Evolutionary conservation across 2,113 vertebrate genomes (phyloP).

Genomic region (Brienomyrus brachyistius): DNA sequence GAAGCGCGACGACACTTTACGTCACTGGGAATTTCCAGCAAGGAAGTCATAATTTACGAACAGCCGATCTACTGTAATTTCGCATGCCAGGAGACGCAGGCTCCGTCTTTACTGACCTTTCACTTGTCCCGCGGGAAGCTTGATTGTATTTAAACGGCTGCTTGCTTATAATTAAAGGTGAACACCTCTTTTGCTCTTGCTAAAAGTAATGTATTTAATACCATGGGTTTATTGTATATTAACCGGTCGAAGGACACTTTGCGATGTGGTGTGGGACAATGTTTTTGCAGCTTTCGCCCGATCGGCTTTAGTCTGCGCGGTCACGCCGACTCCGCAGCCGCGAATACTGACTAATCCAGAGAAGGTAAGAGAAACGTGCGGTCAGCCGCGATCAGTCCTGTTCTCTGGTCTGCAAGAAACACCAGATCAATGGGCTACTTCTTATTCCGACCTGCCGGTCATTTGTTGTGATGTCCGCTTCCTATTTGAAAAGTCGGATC

Average conservation of each 20-base stretch:
- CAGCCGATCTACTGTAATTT: conserved; percentile 14
- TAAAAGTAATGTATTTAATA: neutral
- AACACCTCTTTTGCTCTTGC: neutral
- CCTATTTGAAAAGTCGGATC: conserved; percentile 1
- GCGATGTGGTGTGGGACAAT: neutral
- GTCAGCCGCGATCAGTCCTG: neutral
- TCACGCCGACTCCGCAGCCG: neutral
- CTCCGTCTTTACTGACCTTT: neutral
- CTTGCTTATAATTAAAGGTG: neutral
- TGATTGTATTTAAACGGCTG: neutral
- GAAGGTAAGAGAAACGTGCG: neutral
- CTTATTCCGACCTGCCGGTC: neutral
- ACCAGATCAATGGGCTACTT: neutral
- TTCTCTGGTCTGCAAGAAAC: neutral
- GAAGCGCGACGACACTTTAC: conserved; percentile 17
- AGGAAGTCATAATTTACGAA: conserved; percentile 48
- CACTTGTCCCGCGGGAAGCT: neutral
- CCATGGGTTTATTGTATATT: neutral
- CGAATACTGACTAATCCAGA: neutral
- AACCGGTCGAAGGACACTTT: neutral
- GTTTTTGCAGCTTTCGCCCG: neutral
- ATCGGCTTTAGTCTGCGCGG: neutral
- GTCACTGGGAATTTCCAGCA: conserved; percentile 68
- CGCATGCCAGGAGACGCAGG: neutral
- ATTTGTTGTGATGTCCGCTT: neutral